Evolutionary conservation across 2,888 invertebrate genomes (phyloP), one percentile per base, ranked within the genome.

Genomic region (Cheilosia vernalis): DNA sequence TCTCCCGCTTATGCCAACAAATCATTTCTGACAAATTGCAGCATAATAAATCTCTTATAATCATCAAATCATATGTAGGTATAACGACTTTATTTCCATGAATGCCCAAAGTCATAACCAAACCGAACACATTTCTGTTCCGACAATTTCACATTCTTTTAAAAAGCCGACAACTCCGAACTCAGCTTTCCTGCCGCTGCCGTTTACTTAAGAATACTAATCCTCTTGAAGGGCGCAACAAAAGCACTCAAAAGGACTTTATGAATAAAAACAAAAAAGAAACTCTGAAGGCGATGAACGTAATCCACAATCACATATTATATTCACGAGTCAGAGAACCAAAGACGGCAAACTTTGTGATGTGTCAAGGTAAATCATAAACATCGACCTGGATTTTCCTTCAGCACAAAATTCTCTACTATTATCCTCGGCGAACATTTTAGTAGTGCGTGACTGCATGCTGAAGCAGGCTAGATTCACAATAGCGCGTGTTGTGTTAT

Each of bases 311-410:
- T 49, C 37, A 49, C 15, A 42, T 44, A 49, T 27, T 17, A 42
- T 49, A 64, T 64, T 33, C 63, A 6, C 6, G 27, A 19, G 27
- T 53, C 27, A 24, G 53, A 19, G 49, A 13, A 51, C 56, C 55
- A 78, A 53, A 60, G 63, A 64, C 53, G 61, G 55, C 44, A 17
- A 74, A 67, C 67, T 74, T 73, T 80, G 60, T 67, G 60, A 60
- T 74, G 33, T 67, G 67, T 74, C 67, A 47, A 27, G 67, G 61
- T 80, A 74, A 80, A 80, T 80, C 80, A 74, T 74, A n/a, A 27
- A 7, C 51, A 53, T 40, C 49, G 37, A 55, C 51, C 21, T 17
- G 66, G 27, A 40, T 53, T 74, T 67, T 61, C 60, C 37, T 60
- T 24, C 37, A 53, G 37, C 24, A 64, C 37, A 33, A 33, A 63